These are phyloP conservation scores for Trichomalopsis sarcophagae DNA, from an alignment of 1,140 invertebrate genomes.

Conservation along the genomic window DNA sequence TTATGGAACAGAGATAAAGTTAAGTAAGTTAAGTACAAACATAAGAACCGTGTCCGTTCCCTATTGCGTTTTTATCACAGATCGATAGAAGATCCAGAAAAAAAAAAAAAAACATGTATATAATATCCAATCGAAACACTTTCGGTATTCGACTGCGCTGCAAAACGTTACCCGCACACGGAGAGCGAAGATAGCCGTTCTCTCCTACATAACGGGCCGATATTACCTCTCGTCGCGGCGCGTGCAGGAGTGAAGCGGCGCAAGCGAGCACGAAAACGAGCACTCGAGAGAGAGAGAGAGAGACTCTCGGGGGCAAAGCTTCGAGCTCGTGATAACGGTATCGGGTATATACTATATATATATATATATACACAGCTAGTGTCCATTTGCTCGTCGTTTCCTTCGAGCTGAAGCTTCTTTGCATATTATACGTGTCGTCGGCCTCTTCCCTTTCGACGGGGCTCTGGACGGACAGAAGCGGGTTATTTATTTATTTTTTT, in stretches of 20 bases:
- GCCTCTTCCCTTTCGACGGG: slow-evolving; percentile 34
- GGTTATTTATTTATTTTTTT: not conserved
- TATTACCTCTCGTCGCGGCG: not conserved
- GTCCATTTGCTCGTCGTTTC: slow-evolving; percentile 7
- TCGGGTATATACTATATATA: slow-evolving; percentile 1
- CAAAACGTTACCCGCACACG: not conserved
- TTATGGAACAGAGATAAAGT: too few relatives aligned
- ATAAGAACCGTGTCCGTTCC: too few relatives aligned
- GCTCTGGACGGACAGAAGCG: not conserved
- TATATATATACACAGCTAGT: not conserved
- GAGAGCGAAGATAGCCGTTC: not conserved
- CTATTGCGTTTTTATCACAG: too few relatives aligned
- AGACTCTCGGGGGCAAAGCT: slow-evolving; percentile 23
- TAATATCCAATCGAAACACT: not conserved
- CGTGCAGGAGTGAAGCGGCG: not conserved
- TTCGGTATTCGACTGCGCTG: not conserved
- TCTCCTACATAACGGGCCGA: slow-evolving; percentile 24
- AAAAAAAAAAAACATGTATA: too few relatives aligned
- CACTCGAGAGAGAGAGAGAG: slow-evolving; percentile 2
- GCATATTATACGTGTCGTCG: slow-evolving; percentile 26
- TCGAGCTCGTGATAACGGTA: slow-evolving; percentile 40
- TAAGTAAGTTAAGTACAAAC: too few relatives aligned
- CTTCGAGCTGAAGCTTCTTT: not conserved
- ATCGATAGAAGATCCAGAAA: too few relatives aligned
- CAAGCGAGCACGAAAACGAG: slow-evolving; percentile 47